phyloP scores from a whole-genome alignment of 1,140 invertebrate genomes.

The Pinna nobilis region DNA sequence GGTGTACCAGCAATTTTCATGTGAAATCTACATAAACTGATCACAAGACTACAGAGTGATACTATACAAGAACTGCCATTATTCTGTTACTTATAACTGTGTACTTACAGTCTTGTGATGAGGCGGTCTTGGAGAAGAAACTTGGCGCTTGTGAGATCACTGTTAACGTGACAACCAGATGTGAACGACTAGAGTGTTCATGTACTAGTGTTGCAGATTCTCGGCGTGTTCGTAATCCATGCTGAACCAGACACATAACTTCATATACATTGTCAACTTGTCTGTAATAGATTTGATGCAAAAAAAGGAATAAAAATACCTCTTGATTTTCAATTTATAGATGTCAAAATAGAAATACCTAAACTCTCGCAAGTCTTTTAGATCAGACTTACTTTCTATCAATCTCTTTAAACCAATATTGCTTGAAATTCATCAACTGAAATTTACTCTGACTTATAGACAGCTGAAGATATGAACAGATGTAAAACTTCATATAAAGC shows the following conservation, averaged over 20 bases:
- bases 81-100: too few relatives aligned
- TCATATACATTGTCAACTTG: constrained; percentile 61
- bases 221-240: constrained; percentile 60
- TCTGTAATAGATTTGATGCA: constrained; percentile 47
- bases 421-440: too few relatives aligned
- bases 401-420: too few relatives aligned
- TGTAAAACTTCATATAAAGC: too few relatives aligned
- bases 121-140: constrained; percentile 56
- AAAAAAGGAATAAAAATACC: constrained; percentile 1
- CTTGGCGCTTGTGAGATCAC: constrained; percentile 62
- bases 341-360: background rate
- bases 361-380: too few relatives aligned
- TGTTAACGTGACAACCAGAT: constrained; percentile 79
- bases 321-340: background rate
- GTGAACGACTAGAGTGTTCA: constrained; percentile 77
- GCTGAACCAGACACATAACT: constrained; percentile 67
- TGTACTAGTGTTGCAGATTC: constrained; percentile 70
- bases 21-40: too few relatives aligned
- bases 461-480: too few relatives aligned
- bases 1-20: too few relatives aligned
- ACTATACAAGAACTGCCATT: too few relatives aligned
- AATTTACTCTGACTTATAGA: too few relatives aligned
- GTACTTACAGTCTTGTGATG: constrained; percentile 34
- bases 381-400: too few relatives aligned
- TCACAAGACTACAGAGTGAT: too few relatives aligned